Percentiles rank a stretch among this genome's conserved stretches.
These are phyloP conservation scores for Microdon myrmicae DNA, from an alignment of 2,888 invertebrate species.

Conservation along the genomic window DNA sequence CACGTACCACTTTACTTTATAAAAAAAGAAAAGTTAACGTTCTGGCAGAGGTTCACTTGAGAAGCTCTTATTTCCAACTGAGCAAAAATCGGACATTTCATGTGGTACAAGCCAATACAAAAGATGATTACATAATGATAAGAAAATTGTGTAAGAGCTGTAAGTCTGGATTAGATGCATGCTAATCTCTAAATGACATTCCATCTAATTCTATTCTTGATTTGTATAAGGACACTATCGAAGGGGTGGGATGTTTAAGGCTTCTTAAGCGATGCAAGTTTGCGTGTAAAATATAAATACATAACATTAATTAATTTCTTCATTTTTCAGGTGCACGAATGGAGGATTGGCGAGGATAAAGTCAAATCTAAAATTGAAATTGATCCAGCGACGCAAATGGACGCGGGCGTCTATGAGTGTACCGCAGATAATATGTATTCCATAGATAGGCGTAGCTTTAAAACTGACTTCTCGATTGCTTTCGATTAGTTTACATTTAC, in stretches of 20 bases:
- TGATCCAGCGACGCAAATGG: slow-evolving; percentile 95
- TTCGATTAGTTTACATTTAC: slow-evolving; percentile 83
- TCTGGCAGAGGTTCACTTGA: too few species aligned
- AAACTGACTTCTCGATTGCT: slow-evolving; percentile 91
- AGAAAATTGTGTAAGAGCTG: too few species aligned
- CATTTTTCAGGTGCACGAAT: slow-evolving; percentile 83
- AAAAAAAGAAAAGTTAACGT: too few species aligned
- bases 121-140: too few species aligned
- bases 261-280: background rate
- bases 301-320: background rate
- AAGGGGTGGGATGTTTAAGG: background rate
- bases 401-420: slow-evolving; percentile 94
- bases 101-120: too few species aligned
- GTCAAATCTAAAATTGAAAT: slow-evolving; percentile 94
- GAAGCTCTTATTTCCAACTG: too few species aligned
- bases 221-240: background rate
- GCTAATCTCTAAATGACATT: too few species aligned
- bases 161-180: too few species aligned
- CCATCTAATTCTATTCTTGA: too few species aligned
- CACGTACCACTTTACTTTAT: too few species aligned
- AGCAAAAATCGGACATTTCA: too few species aligned
- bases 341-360: slow-evolving; percentile 82
- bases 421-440: slow-evolving; percentile 95
- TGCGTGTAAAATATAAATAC: slow-evolving; percentile 6
- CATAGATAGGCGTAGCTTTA: slow-evolving; percentile 89